phyloP scores from a whole-genome alignment of 2,797 vertebrate species.

The Calcarius lapponicus region DNA sequence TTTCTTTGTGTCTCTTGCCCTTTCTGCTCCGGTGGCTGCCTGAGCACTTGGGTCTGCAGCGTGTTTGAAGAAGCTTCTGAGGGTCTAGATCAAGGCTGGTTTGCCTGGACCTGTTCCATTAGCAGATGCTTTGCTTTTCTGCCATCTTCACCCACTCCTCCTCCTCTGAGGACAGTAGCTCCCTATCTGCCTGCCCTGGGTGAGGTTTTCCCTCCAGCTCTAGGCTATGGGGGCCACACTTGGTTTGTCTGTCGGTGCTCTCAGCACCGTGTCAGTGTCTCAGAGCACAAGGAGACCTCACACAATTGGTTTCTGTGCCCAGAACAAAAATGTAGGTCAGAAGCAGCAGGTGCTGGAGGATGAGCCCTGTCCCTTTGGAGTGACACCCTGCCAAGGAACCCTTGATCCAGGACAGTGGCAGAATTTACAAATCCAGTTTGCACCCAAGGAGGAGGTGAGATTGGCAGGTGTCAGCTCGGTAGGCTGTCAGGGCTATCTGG shows the following conservation, averaged over 20 bases:
- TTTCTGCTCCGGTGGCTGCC: not conserved
- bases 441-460: constrained; percentile 85
- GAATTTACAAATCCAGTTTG: constrained; percentile 85
- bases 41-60: not conserved
- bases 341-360: constrained; percentile 55
- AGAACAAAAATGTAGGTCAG: not conserved
- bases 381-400: constrained; percentile 76
- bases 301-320: not conserved
- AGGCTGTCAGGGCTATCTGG: too few relatives aligned
- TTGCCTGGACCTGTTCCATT: not conserved
- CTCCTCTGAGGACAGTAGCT: not conserved
- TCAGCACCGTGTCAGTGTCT: not conserved
- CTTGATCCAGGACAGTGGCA: constrained; percentile 76
- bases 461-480: not conserved
- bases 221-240: not conserved
- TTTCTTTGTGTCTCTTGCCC: not conserved
- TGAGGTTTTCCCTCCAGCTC: not conserved
- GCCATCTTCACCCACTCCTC: not conserved
- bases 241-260: not conserved
- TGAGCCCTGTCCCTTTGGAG: constrained; percentile 77
- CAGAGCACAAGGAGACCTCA: not conserved
- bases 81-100: not conserved
- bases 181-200: not conserved
- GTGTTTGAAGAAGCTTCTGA: not conserved
- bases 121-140: not conserved